Evolutionary conservation across 2,797 vertebrate genomes (phyloP).

Genomic region (Hoplostethus atlanticus): DNA sequence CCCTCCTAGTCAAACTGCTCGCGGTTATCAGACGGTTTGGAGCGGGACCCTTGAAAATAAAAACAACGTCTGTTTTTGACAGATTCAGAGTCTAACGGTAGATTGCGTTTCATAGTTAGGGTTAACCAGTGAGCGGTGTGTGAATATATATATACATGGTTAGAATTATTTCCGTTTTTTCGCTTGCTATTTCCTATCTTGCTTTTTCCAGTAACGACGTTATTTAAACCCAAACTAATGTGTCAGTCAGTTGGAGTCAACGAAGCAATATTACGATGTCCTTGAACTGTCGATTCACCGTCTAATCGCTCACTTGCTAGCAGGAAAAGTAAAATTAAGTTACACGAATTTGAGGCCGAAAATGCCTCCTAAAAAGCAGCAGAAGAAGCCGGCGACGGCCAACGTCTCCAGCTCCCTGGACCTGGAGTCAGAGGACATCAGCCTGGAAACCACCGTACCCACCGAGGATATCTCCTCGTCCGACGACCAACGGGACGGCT

Average conservation of each 20-base stretch:
- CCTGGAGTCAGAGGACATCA: constrained; percentile 96
- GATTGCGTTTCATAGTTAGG: accelerated
- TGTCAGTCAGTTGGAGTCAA: neutral
- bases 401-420: constrained; percentile 96
- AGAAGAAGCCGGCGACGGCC: constrained; percentile 74
- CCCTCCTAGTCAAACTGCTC: neutral
- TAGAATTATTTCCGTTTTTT: neutral
- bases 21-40: constrained; percentile 48
- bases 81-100: neutral
- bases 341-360: neutral
- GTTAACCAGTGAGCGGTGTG: neutral
- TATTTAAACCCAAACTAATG: neutral
- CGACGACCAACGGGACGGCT: constrained; percentile 79
- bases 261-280: constrained; percentile 23
- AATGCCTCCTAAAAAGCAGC: constrained; percentile 89
- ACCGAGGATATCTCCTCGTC: constrained; percentile 97
- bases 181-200: neutral
- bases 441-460: constrained; percentile 95
- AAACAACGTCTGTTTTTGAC: constrained; percentile 14
- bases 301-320: constrained; percentile 9
- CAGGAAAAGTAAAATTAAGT: too few relatives aligned
- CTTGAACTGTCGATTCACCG: neutral
- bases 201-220: too few relatives aligned
- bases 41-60: constrained; percentile 79
- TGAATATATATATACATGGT: neutral